Evolutionary conservation across 2,888 invertebrate genomes (phyloP).

Genomic region (Sturmia bella): DNA sequence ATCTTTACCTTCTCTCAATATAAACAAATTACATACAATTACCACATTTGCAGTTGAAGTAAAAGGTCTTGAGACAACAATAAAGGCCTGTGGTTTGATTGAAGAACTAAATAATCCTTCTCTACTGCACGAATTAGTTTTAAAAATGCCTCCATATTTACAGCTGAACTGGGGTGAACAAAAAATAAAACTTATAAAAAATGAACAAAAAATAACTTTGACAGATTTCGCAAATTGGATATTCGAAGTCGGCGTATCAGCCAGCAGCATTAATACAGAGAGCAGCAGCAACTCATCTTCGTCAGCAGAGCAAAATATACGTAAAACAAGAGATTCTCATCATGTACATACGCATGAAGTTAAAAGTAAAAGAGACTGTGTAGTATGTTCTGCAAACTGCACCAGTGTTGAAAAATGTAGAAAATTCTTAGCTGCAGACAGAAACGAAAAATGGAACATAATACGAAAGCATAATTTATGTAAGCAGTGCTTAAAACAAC

Average conservation of each 20-base stretch:
- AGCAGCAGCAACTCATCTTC: too few species aligned
- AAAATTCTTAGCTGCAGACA: background rate
- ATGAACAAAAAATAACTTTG: background rate
- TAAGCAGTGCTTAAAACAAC: background rate
- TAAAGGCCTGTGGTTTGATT: background rate
- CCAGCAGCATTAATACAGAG: too few species aligned
- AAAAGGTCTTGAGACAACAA: background rate
- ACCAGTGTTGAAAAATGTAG: background rate
- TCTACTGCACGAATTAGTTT: background rate
- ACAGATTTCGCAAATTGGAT: too few species aligned
- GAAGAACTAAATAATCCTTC: background rate
- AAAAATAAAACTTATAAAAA: background rate
- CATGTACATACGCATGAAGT: too few species aligned
- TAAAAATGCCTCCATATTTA: background rate
- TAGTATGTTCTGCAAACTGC: background rate
- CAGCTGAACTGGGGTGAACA: background rate
- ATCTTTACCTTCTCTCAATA: background rate
- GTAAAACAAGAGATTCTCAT: too few species aligned
- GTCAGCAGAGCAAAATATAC: too few species aligned
- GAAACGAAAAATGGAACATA: background rate
- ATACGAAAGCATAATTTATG: background rate
- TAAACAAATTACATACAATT: slow-evolving; percentile 9
- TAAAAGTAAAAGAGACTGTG: background rate
- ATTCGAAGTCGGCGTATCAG: too few species aligned
- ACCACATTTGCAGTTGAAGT: background rate